Evolutionary conservation across 2,888 invertebrate species (phyloP), one percentile per base, ranked within the genome.

Genomic region (Drosophila emarginata): DNA sequence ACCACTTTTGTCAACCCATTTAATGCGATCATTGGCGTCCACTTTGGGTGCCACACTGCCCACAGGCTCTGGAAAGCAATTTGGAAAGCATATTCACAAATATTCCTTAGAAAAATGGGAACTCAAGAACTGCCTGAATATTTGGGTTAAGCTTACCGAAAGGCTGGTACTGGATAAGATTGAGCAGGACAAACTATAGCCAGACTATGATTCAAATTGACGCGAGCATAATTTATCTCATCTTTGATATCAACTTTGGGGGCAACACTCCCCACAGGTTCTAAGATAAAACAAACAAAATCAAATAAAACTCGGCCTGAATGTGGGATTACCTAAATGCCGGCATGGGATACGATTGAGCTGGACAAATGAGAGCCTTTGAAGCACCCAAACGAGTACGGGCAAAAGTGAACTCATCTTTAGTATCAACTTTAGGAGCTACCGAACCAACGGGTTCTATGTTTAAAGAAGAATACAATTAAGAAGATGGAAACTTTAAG

Each of bases 171-270:
- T 0, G 80, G 86, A 67, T 80, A 80, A 2, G 80, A 82, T 40
- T 86, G 80, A 52, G 95, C 95, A 67, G 95, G 95, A 91, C 96
- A 96, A 84, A 95, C 92, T 77, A 96, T 91, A n/a, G 95, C 94
- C 79, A 95, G 92, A 90, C 93, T 93, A 78, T 90, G 90, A 72
- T 91, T 91, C 81, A 93, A 82, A 74, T 91, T 90, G 74, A 78
- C 80, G 0, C 89, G 89, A 92, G 94, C 91, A 93, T 93, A 91
- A 92, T 94, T 93, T 92, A 93, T 89, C 92, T 93, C 89, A 92
- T 95, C 95, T 92, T 94, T 92, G 67, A 95, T 94, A 64, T 95
- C 94, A 90, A 96, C 95, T 93, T 95, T 95, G 91, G 92, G 92
- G 0, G 89, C 89, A n/a, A 93, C 93, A 67, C 92, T 93, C 63